Percentiles rank a stretch among this genome's conserved stretches.
Conservation (phyloP, 2,113 vertebrate species). For the Glaucidium brasilianum region DNA sequence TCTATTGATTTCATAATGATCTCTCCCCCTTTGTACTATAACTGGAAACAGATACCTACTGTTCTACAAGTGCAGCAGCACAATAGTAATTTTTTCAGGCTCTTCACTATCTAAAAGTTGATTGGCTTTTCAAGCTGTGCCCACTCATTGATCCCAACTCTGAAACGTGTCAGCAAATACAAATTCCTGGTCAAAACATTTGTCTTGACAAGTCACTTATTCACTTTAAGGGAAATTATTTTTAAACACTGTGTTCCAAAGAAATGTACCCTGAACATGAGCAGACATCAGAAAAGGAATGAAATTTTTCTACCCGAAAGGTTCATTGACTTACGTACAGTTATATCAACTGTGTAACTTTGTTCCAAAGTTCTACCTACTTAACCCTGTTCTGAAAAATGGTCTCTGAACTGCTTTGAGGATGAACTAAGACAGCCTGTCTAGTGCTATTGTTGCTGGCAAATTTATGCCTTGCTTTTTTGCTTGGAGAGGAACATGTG, state of each 20-base stretch:
- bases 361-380: not conserved
- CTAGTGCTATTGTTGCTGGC: not conserved
- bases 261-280: not conserved
- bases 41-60: not conserved
- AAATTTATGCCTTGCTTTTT: not conserved
- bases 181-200: constrained; percentile 3
- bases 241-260: not conserved
- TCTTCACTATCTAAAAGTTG: not conserved
- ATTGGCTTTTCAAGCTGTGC: not conserved
- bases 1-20: not conserved
- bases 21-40: not conserved
- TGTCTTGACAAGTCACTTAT: not conserved
- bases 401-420: not conserved
- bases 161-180: not conserved
- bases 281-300: not conserved
- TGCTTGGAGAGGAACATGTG: not conserved
- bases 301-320: not conserved
- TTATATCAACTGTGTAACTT: not conserved
- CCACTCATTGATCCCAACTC: not conserved
- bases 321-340: not conserved
- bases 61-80: not conserved
- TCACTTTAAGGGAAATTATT: not conserved
- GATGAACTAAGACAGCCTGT: not conserved
- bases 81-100: not conserved
- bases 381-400: not conserved